Conservation (phyloP, 2,113 vertebrate species). For the Beaufortia kweichowensis region DNA sequence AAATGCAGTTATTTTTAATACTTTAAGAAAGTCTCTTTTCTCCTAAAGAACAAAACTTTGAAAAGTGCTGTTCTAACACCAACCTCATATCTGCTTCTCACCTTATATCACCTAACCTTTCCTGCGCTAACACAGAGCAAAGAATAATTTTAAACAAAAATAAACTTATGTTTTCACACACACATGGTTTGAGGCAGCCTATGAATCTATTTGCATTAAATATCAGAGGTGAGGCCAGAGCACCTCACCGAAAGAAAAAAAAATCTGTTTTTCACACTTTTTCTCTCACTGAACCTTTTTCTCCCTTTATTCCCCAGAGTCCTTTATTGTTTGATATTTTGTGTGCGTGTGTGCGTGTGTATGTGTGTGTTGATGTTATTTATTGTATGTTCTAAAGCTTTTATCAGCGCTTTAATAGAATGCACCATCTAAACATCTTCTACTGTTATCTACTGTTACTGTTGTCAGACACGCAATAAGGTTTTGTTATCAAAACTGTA, state of each 20-base stretch:
- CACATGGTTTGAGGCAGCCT: neutral
- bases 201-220: slow-evolving; percentile 18
- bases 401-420: neutral
- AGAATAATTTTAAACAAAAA: neutral
- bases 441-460: neutral
- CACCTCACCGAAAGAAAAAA: slow-evolving; percentile 29
- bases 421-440: neutral
- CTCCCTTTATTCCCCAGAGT: slow-evolving; percentile 5
- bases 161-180: neutral
- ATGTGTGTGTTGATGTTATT: no score
- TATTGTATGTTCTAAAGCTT: neutral
- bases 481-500: neutral
- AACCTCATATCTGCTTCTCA: neutral
- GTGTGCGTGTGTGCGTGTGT: neutral
- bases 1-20: neutral
- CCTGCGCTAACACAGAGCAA: neutral
- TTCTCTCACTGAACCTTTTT: slow-evolving; percentile 10
- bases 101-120: neutral
- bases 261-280: neutral
- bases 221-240: neutral
- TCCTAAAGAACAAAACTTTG: slow-evolving; percentile 26
- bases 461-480: no score
- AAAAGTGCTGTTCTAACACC: slow-evolving; percentile 8
- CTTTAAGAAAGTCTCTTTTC: neutral
- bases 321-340: neutral